Evolutionary conservation across 1,140 invertebrate genomes (phyloP).

Genomic region (Sitobion miscanthi): DNA sequence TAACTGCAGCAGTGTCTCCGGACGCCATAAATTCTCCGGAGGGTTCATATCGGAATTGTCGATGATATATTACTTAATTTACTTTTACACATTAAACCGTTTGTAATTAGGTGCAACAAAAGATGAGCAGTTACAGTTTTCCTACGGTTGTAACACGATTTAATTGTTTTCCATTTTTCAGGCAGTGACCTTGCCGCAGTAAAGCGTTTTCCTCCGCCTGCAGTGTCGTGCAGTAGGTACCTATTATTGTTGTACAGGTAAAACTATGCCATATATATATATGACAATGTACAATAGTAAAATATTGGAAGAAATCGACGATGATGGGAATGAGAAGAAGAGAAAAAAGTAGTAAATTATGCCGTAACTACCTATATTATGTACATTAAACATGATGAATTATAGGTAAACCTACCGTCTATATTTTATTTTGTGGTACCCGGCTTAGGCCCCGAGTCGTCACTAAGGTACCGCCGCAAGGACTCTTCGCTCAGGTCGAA

Average conservation of each 20-base stretch:
- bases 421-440: background rate
- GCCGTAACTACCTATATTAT: background rate
- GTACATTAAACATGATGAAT: slow-evolving; percentile 1
- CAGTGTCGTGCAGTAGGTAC: background rate
- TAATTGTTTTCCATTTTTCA: slow-evolving; percentile 14
- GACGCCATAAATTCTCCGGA: background rate
- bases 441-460: background rate
- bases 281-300: background rate
- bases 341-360: background rate
- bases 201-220: background rate
- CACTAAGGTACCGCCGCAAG: background rate
- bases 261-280: background rate
- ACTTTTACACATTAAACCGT: background rate
- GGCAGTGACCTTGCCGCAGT: background rate
- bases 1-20: background rate
- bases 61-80: background rate
- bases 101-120: background rate
- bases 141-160: background rate
- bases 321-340: background rate
- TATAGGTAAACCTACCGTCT: background rate
- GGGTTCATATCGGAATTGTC: background rate
- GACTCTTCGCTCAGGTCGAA: background rate
- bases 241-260: no score
- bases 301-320: background rate
- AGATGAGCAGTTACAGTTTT: background rate